These are phyloP conservation scores for Hartigia nigra DNA, from an alignment of 2,888 invertebrate genomes.

Conservation along the genomic window DNA sequence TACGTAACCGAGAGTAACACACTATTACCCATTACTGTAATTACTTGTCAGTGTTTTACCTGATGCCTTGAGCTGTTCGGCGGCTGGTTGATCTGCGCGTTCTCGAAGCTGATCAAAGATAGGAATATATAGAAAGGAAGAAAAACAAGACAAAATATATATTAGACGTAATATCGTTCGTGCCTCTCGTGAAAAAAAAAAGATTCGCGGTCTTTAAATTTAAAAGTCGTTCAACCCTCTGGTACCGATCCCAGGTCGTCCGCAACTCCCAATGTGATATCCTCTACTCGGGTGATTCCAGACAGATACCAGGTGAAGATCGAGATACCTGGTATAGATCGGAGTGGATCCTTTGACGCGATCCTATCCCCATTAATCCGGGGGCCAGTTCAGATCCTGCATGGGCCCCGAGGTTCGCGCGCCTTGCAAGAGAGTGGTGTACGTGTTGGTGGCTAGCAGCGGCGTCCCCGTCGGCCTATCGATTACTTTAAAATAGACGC, in stretches of 20 bases:
- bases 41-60: conserved; percentile 50
- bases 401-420: conserved; percentile 1
- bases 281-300: background rate
- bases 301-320: background rate
- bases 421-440: conserved; percentile 9
- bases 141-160: conserved; percentile 8
- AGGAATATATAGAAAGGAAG: conserved; percentile 5
- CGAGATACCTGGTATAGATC: background rate
- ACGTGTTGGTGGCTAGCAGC: conserved; percentile 28
- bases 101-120: conserved; percentile 16
- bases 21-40: conserved; percentile 50
- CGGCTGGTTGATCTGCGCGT: conserved; percentile 13
- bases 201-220: conserved; percentile 9
- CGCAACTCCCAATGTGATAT: background rate
- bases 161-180: background rate
- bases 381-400: background rate
- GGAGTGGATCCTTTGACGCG: background rate
- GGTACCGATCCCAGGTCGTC: background rate
- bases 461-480: conserved; percentile 51
- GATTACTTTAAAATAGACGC: conserved; percentile 62
- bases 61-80: background rate
- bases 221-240: background rate
- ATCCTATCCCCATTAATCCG: background rate
- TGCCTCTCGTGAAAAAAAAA: background rate
- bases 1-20: conserved; percentile 43